Conservation (phyloP, 1,140 invertebrate genomes). For the Apis florea region DNA sequence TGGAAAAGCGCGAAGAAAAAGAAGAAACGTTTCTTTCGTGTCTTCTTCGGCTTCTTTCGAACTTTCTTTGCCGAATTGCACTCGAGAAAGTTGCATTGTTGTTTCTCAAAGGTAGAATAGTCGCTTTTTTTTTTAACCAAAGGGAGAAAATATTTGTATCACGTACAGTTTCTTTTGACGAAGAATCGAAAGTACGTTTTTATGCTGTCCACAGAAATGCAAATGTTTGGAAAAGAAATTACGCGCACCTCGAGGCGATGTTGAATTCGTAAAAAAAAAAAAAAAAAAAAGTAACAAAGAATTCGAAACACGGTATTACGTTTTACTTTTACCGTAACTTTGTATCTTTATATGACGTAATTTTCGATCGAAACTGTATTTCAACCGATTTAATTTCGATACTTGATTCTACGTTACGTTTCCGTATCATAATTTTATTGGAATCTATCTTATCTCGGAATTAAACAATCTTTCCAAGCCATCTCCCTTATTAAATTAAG, state of each 20-base stretch:
- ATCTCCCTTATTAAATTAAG: too few species aligned
- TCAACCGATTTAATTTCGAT: too few species aligned
- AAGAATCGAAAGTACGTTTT: slow-evolving; percentile 3
- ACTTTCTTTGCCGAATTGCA: not conserved
- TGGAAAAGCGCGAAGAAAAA: not conserved
- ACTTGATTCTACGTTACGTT: too few species aligned
- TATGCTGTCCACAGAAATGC: slow-evolving; percentile 13
- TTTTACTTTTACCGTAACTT: too few species aligned
- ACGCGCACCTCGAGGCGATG: not conserved
- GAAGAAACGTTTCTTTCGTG: not conserved
- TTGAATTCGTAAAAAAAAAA: not conserved
- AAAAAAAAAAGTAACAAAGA: too few species aligned
- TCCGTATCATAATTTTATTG: too few species aligned
- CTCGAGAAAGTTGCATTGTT: not conserved
- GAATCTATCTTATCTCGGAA: too few species aligned
- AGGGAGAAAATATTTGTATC: slow-evolving; percentile 21
- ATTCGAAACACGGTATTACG: too few species aligned
- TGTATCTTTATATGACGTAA: too few species aligned
- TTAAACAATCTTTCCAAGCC: too few species aligned
- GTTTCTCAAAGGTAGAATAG: not conserved
- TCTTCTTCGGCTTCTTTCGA: too few species aligned
- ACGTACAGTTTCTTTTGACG: slow-evolving; percentile 7
- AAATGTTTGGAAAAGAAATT: slow-evolving; percentile 5
- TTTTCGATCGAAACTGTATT: too few species aligned
- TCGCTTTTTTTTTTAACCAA: not conserved